Conservation (phyloP, 2,797 vertebrate genomes). For the Luscinia megarhynchos region DNA sequence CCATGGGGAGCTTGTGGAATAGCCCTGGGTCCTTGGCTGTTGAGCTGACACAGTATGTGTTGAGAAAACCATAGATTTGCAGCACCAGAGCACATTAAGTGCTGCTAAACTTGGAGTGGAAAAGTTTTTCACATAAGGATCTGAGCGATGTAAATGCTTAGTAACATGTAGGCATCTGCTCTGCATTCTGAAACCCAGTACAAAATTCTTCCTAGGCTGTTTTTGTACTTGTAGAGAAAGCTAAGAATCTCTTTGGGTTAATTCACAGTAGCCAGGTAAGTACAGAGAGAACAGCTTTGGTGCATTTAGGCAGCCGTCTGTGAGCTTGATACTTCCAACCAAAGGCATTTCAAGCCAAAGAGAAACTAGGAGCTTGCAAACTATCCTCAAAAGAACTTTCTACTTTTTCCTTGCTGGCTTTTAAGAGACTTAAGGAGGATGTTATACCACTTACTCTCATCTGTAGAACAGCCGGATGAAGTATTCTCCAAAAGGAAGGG, state of each 20-base stretch:
- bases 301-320: fast-evolving
- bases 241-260: background rate
- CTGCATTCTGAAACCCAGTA: background rate
- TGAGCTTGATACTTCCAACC: background rate
- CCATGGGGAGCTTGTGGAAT: background rate
- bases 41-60: background rate
- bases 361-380: background rate
- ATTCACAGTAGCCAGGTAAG: background rate
- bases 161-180: background rate
- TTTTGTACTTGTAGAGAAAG: fast-evolving
- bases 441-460: background rate
- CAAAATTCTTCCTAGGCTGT: background rate
- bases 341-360: background rate
- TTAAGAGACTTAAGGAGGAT: background rate
- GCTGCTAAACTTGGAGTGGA: background rate
- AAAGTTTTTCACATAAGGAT: too few relatives aligned
- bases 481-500: background rate
- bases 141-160: background rate
- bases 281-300: fast-evolving
- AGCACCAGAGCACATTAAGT: background rate
- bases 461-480: background rate
- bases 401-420: background rate
- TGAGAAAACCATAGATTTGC: background rate
- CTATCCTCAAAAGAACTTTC: background rate
- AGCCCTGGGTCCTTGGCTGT: background rate